phyloP scores from a whole-genome alignment of 2,888 invertebrate genomes.

The Fabriciana adippe region DNA sequence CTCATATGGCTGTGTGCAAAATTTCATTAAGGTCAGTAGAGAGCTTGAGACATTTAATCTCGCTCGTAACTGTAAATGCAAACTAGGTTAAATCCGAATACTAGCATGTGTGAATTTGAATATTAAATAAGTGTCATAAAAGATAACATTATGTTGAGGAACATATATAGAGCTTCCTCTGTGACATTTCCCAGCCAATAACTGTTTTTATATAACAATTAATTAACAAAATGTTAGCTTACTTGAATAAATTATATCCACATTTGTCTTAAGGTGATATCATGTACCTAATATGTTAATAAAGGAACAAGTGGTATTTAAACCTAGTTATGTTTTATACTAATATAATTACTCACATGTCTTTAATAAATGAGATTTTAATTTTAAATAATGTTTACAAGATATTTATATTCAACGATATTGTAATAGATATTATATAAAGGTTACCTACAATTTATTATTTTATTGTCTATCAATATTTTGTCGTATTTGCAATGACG shows the following conservation, averaged over 20 bases:
- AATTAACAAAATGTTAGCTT: constrained; percentile 22
- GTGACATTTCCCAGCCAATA: constrained; percentile 36
- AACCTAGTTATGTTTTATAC: not conserved
- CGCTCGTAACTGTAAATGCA: constrained; percentile 34
- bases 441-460: no score
- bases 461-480: no score
- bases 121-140: constrained; percentile 36
- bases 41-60: constrained; percentile 35
- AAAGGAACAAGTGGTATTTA: not conserved
- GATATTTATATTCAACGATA: no score
- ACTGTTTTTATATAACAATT: constrained; percentile 28
- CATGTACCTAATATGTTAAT: not conserved
- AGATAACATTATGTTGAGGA: constrained; percentile 45
- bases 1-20: constrained; percentile 32
- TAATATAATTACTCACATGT: no score
- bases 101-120: constrained; percentile 39
- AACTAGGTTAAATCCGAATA: constrained; percentile 35
- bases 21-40: constrained; percentile 37
- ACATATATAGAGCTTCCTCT: constrained; percentile 33
- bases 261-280: not conserved
- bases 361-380: no score
- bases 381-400: no score
- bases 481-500: no score
- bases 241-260: constrained; percentile 1
- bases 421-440: no score